A percentile compares a stretch with the other conserved stretches of the same genome.
Conservation (phyloP, 2,888 invertebrate genomes). For the Hypomecis punctinalis region DNA sequence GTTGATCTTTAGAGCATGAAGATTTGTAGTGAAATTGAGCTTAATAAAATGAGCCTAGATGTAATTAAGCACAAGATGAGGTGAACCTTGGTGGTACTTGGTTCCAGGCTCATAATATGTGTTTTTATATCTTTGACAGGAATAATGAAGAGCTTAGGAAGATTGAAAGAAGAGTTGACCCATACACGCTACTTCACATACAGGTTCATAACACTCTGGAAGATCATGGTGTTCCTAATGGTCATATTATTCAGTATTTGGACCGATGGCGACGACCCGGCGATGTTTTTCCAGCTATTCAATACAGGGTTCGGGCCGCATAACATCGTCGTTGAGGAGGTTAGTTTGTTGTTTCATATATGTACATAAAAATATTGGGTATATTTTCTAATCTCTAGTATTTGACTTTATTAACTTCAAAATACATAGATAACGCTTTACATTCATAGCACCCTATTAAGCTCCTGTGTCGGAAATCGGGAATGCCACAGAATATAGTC, state of each 20-base stretch:
- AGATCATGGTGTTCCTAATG: constrained; percentile 91
- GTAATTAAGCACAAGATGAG: neutral
- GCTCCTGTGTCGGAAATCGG: no score
- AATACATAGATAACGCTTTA: no score
- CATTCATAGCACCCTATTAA: no score
- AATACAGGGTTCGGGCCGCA: constrained; percentile 91
- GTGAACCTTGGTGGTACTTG: no score
- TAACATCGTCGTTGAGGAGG: constrained; percentile 91
- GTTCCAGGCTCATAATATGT: no score
- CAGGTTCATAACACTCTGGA: constrained; percentile 96
- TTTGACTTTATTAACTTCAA: no score
- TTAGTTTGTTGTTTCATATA: constrained; percentile 15
- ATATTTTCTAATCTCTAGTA: no score
- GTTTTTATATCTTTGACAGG: constrained; percentile 69
- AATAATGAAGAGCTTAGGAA: constrained; percentile 89
- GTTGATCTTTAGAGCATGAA: constrained; percentile 20
- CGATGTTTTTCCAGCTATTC: constrained; percentile 91
- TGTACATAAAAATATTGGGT: no score
- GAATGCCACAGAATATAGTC: no score
- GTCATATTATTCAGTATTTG: constrained; percentile 90
- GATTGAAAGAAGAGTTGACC: constrained; percentile 91
- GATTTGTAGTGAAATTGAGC: neutral
- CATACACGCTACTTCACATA: constrained; percentile 95
- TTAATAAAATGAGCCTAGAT: neutral
- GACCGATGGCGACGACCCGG: constrained; percentile 90